Conservation (phyloP, 2,113 vertebrate species). For the Cololabis saira region DNA sequence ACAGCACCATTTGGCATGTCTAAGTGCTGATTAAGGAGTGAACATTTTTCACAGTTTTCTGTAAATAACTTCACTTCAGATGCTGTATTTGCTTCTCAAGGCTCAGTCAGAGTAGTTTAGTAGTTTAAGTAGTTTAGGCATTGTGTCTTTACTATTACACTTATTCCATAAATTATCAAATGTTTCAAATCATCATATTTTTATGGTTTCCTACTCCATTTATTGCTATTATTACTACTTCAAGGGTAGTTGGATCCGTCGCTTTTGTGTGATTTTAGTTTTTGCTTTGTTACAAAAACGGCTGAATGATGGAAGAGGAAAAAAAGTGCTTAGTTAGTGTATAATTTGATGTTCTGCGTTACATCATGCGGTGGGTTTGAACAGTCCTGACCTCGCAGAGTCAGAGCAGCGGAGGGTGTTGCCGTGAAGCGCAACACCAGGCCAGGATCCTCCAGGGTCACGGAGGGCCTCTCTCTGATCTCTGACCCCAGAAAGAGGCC, state of each 20-base stretch:
- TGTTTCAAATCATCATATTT: no score
- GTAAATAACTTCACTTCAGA: no score
- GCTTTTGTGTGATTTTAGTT: slow-evolving; percentile 6
- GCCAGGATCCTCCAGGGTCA: slow-evolving; percentile 61
- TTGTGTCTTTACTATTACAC: no score
- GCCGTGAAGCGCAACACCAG: slow-evolving; percentile 24
- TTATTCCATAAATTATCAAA: no score
- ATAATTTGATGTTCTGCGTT: slow-evolving; percentile 31
- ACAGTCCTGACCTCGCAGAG: slow-evolving; percentile 40
- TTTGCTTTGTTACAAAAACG: neutral
- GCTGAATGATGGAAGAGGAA: neutral
- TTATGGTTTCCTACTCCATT: no score
- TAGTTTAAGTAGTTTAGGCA: no score
- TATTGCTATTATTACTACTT: neutral
- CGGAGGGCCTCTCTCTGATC: slow-evolving; percentile 64
- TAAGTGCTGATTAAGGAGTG: neutral
- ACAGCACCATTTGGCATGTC: neutral
- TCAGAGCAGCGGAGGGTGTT: slow-evolving; percentile 3
- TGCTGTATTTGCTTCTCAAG: no score
- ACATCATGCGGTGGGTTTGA: slow-evolving; percentile 33
- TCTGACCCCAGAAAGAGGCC: slow-evolving; percentile 69
- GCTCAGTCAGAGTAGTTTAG: no score
- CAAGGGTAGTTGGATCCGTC: slow-evolving; percentile 10
- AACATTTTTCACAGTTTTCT: neutral
- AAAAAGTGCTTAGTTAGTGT: neutral